Base-by-base conservation (phyloP, 2,113 vertebrate species). In the Nyctibius bracteatus region DNA sequence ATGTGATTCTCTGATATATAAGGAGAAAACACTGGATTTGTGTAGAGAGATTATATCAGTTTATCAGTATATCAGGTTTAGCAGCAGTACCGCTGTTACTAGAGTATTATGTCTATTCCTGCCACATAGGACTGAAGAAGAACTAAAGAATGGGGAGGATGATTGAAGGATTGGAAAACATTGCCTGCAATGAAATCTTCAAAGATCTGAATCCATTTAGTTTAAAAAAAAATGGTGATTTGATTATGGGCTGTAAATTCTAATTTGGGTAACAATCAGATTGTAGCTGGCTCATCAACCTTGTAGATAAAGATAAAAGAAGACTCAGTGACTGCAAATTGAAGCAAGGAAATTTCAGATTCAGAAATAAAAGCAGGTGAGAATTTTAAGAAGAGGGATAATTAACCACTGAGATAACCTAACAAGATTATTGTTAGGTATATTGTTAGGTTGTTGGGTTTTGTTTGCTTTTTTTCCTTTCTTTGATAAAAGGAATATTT, bases 271-370 rank as follows among this genome's bases (percentile, higher is more conserved):
- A 90, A 70, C 63, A 86, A 70, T 91, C 63, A 86, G 91, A 88
- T 83, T 88, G 75, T 78, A 83, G 18, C 37, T 86, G 75, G 58
- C 63, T 93, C 86, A 88, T 93, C 94, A 93, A 9, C 39, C 67
- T 93, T 70, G 23, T 62, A 83, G 75, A 94, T 81, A 93, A 95
- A 92, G 85, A 94, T 82, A 72, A 96, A 95, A 95, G 81, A 93
- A 92, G 68, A 91, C 39, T 35, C 72, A 86, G 39, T 61, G 63
- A 63, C 46, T 86, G 59, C 10, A 83, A 92, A 94, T 58, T 86
- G 55, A 94, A 73, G 71, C 39, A 95, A 81, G 22, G 14, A 28
- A 81, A 86, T 47, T 81, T 91, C 59, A 93, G 63, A 81, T 37
- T 66, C 23, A 58, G 24, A 91, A 94, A 87, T 52, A 90, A 90